Percentiles rank a stretch among this genome's conserved stretches.
phyloP scores from a whole-genome alignment of 2,797 vertebrate genomes.

The Crossoptilon crossoptilon region DNA sequence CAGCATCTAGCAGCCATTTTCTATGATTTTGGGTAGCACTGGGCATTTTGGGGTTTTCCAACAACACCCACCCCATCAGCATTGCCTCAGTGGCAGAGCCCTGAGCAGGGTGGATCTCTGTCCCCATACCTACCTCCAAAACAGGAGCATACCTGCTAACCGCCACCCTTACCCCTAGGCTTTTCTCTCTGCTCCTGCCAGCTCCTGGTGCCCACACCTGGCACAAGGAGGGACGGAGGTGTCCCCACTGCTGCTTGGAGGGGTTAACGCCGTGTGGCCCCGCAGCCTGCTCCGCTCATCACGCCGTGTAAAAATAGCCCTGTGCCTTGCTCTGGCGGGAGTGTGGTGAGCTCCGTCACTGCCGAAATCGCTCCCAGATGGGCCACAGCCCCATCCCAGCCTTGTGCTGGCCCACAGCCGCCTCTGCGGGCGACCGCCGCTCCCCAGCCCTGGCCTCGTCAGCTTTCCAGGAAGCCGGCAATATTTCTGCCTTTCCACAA shows the following conservation, averaged over 20 bases:
- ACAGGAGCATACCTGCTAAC: neutral
- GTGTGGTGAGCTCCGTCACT: neutral
- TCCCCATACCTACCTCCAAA: neutral
- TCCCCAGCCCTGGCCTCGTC: neutral
- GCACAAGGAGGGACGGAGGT: neutral
- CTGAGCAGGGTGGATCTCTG: neutral
- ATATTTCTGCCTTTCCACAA: neutral
- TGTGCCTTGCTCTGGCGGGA: neutral
- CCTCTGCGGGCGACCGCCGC: fast-evolving
- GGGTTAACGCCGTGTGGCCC: conserved; percentile 7
- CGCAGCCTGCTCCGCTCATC: conserved; percentile 68
- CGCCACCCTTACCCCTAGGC: neutral
- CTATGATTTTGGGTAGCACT: neutral
- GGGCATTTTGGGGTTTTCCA: neutral
- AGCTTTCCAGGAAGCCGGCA: neutral
- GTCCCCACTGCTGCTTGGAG: neutral
- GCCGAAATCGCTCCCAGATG: conserved; percentile 77
- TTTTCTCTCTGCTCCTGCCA: neutral
- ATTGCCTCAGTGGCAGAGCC: neutral
- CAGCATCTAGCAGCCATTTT: neutral
- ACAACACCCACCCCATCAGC: neutral
- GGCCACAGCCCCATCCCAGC: neutral
- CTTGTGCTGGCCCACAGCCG: fast-evolving
- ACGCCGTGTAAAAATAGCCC: conserved; percentile 73
- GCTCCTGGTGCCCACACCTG: neutral